phyloP scores from a whole-genome alignment of 2,113 vertebrate species.

The Choloepus hoffmanni region DNA sequence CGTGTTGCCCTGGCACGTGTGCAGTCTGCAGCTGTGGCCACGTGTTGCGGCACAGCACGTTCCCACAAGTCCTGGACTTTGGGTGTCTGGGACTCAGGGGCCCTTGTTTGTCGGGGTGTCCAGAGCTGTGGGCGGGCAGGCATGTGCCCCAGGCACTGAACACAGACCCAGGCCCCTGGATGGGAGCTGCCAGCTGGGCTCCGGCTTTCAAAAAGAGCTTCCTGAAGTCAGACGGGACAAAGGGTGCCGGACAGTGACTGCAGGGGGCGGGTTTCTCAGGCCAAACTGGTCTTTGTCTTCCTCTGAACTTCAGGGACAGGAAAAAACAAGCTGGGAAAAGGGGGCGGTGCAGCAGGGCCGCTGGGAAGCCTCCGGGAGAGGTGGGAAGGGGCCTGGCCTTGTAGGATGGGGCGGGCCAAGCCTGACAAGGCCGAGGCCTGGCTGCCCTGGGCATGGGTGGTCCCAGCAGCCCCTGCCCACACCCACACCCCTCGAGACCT shows the following conservation, averaged over 20 bases:
- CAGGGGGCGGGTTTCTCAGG: neutral
- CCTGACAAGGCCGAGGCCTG: neutral
- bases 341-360: too few species aligned
- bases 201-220: neutral
- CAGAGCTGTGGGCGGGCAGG: neutral
- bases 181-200: neutral
- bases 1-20: neutral
- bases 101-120: neutral
- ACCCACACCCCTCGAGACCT: neutral
- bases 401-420: accelerated
- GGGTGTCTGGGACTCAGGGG: neutral
- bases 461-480: accelerated
- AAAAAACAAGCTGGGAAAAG: neutral
- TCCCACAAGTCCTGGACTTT: neutral
- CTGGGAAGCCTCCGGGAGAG: too few species aligned
- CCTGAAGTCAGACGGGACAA: neutral
- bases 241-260: neutral
- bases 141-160: neutral
- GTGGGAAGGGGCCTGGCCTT: too few species aligned
- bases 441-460: neutral
- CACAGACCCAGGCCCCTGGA: neutral
- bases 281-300: neutral
- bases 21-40: neutral
- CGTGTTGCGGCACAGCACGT: accelerated
- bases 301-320: neutral